Conservation (phyloP, 1,140 invertebrate genomes). For the Drusus annulatus region DNA sequence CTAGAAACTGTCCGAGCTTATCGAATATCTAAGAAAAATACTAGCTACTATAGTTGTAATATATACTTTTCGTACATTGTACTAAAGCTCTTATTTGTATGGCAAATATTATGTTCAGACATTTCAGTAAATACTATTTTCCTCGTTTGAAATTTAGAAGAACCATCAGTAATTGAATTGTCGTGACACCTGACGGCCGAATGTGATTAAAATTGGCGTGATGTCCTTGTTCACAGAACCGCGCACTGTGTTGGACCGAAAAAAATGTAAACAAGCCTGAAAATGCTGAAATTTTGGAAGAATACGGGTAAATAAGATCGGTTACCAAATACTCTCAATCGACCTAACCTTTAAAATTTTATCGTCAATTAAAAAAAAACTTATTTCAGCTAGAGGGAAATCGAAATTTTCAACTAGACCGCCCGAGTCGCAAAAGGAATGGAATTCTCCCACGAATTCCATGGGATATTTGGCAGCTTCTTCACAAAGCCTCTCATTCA, state of each 20-base stretch:
- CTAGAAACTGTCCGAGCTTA: no score
- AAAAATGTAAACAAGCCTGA: conserved; percentile 54
- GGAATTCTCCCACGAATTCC: conserved; percentile 40
- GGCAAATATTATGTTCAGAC: no score
- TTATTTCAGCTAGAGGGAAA: conserved; percentile 51
- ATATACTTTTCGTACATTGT: no score
- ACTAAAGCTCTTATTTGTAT: no score
- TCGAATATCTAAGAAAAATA: no score
- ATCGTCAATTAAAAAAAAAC: no score
- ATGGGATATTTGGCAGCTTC: conserved; percentile 25
- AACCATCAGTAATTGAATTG: conserved; percentile 27
- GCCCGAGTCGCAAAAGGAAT: conserved; percentile 48
- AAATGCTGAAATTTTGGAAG: conserved; percentile 57
- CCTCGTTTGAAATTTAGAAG: neutral
- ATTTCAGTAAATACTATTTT: no score
- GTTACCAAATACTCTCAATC: neutral
- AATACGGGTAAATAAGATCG: conserved; percentile 52
- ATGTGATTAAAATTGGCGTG: neutral
- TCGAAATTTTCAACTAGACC: conserved; percentile 57
- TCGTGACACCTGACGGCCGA: neutral
- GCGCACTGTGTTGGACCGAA: conserved; percentile 2
- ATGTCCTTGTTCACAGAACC: neutral
- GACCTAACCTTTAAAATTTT: conserved; percentile 12
- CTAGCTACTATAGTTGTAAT: no score
- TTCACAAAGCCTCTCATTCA: conserved; percentile 3